Base-by-base conservation (phyloP, 2,888 invertebrate genomes). In the Eupithecia subumbrata region DNA sequence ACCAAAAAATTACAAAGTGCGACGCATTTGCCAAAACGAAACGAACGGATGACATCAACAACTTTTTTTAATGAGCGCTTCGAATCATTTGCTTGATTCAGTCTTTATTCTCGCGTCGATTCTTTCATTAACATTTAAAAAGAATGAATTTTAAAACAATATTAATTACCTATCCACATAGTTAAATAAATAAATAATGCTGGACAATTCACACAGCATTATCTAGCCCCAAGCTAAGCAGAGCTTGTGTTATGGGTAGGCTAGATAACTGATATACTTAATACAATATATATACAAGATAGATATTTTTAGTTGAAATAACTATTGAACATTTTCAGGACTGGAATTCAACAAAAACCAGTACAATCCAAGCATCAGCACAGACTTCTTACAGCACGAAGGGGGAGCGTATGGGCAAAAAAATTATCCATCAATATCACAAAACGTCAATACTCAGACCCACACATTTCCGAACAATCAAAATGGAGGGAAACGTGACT, bases 341-440 rank as follows among this genome's bases (percentile, higher is more conserved):
- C 80, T 87, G 72, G 87, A 89, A 82, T 86, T 85, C 73, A 85
- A 84, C 71, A 87, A 78, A n/a, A 82, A 89, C 75, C 82, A 86
- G 64, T 85, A 88, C 75, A 92, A 89, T 84, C 74, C 77, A 18
- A 66, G 76, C 25, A 83, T 89, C 8, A 92, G 88, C 79, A 87
- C 86, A 8, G 94, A 95, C 77, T 95, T 95, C 77, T 86, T 95
- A 82, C 78, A 89, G 43, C 94, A 94, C 70, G 94, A 95, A 89
- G 87, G 88, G 67, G 90, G 90, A 63, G 82, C 79, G 11, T 79
- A 83, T 74, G 84, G 81, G 34, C 83, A 87, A 56, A 91, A 91
- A 83, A 87, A 83, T 80, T 85, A 90, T 78, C 86, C 86, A 81
- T 82, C 76, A 18, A 70, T 25, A 60, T 25, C 83, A 40, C 82